Conservation (phyloP, 1,140 invertebrate species). For the Bombyx mori region ASM3026992v2 NC_085117.1:15815501-15816000, state of each 20-base stretch:
- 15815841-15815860: constrained; percentile 1
- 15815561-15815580: constrained; percentile 58
- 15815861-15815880: constrained; percentile 6
- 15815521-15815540: constrained; percentile 55
- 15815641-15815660: constrained; percentile 21
- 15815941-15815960: constrained; percentile 74
- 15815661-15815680: constrained; percentile 53
- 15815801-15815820: constrained; percentile 42
- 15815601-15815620: constrained; percentile 17
- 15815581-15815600: constrained; percentile 25
- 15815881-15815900: constrained; percentile 39
- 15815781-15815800: constrained; percentile 52
- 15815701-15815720: constrained; percentile 46
- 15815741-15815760: constrained; percentile 63
- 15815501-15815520: constrained; percentile 31
- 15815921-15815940: constrained; percentile 79
- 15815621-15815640: constrained; percentile 12
- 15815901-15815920: constrained; percentile 73
- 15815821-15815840: constrained; percentile 16
- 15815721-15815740: constrained; percentile 59
- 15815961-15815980: constrained; percentile 78
- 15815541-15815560: constrained; percentile 71
- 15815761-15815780: constrained; percentile 65
- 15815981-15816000: constrained; percentile 96
- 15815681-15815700: constrained; percentile 57